phyloP scores from a whole-genome alignment of 2,888 invertebrate species.

The Cinara cedri region DNA sequence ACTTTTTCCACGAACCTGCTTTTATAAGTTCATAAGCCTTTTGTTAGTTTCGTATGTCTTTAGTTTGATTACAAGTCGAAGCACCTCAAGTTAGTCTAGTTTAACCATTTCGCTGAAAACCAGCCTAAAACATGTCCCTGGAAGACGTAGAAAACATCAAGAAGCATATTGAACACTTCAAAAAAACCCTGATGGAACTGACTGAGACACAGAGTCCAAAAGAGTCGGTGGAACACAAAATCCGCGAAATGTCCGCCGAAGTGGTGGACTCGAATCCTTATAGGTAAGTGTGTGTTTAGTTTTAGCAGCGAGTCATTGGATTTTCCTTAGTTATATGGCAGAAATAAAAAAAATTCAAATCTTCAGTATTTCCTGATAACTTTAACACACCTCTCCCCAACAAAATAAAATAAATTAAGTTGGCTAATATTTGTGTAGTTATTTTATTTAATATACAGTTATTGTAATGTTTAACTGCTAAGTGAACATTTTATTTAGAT shows the following conservation, averaged over 20 bases:
- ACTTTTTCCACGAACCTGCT: background rate
- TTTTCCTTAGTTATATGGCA: too few relatives aligned
- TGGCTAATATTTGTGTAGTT: too few relatives aligned
- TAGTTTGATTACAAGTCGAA: background rate
- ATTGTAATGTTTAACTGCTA: too few relatives aligned
- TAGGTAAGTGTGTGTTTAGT: constrained; percentile 68
- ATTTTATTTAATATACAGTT: too few relatives aligned
- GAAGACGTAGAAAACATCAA: constrained; percentile 52
- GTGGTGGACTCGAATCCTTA: constrained; percentile 98
- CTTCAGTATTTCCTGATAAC: too few relatives aligned
- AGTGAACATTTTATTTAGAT: too few relatives aligned
- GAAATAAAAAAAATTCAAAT: too few relatives aligned
- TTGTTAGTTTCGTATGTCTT: background rate
- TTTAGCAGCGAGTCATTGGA: too few relatives aligned
- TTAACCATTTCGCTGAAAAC: background rate
- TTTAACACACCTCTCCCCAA: too few relatives aligned
- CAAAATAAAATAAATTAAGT: too few relatives aligned
- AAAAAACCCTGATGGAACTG: constrained; percentile 41
- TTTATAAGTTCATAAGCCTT: background rate
- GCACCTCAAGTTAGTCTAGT: background rate
- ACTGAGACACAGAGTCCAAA: background rate
- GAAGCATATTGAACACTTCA: constrained; percentile 54
- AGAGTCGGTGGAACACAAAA: background rate
- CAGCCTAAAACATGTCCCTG: constrained; percentile 17
- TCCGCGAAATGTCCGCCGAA: constrained; percentile 87